phyloP scores from a whole-genome alignment of 2,797 vertebrate species.

The Channa striata region DNA sequence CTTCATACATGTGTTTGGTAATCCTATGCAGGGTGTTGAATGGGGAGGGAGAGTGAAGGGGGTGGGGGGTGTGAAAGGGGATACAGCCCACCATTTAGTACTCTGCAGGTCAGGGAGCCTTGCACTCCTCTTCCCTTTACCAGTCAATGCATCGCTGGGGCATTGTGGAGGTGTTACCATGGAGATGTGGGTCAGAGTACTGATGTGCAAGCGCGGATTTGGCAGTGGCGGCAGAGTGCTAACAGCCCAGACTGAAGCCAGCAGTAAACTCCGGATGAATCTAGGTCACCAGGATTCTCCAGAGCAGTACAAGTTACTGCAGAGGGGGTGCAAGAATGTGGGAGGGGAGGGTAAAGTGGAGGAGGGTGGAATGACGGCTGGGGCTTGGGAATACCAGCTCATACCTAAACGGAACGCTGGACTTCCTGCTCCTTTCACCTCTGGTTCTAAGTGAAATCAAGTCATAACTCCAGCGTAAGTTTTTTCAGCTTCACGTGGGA shows the following conservation, averaged over 20 bases:
- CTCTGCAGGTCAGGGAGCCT: slow-evolving; percentile 54
- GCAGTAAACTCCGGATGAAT: slow-evolving; percentile 86
- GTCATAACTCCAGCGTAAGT: neutral
- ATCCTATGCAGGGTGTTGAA: slow-evolving; percentile 46
- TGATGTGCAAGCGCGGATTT: slow-evolving; percentile 84
- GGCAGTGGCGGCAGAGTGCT: slow-evolving; percentile 70
- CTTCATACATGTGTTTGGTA: slow-evolving; percentile 34
- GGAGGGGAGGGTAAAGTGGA: neutral
- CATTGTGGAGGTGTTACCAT: slow-evolving; percentile 85
- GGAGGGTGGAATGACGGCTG: neutral
- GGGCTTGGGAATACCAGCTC: slow-evolving; percentile 29
- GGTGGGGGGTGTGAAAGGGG: slow-evolving; percentile 7
- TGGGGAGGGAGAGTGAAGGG: slow-evolving; percentile 23
- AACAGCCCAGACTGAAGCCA: slow-evolving; percentile 75
- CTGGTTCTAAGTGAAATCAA: neutral
- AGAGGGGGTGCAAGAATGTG: slow-evolving; percentile 7
- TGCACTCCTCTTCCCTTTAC: slow-evolving; percentile 16
- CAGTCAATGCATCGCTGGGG: slow-evolving; percentile 50
- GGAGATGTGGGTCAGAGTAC: slow-evolving; percentile 89
- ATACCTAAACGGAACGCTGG: slow-evolving; percentile 1
- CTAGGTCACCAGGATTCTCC: slow-evolving; percentile 90
- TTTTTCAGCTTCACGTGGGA: neutral
- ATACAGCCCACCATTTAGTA: slow-evolving; percentile 26
- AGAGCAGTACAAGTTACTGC: slow-evolving; percentile 70
- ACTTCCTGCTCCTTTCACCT: slow-evolving; percentile 3